Base-by-base conservation (phyloP, 2,888 invertebrate genomes). In the Acronicta leporina region DNA sequence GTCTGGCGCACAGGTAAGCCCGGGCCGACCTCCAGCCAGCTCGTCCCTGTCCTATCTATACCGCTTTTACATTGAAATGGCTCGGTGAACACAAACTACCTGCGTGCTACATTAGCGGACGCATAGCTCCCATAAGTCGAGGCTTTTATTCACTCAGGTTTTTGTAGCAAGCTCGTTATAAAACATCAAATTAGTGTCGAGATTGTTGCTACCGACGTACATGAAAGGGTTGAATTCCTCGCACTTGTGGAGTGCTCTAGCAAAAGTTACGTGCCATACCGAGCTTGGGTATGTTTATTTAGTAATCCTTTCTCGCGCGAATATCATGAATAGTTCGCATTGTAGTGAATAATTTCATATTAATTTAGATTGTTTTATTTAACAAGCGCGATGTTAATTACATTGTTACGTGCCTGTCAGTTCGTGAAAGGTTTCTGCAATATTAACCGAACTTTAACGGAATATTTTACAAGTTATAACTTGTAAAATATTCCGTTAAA, bases 1-100 rank as follows among this genome's bases (percentile, higher is more conserved):
- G 88, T 89, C 90, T 91, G 84, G 86, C 81, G 84, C 83, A 87
- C 91, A 92, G 92, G 92, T 93, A 87, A 92, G 92, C 90, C 91
- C 90, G 89, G 87, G 88, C 89, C 89, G 89, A 86, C 90, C 89
- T 89, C 89, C 84, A 85, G 84, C 82, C 82, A 86, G 83, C 87
- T 81, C 84, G 84, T 83, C 84, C 79, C 83, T 80, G 77, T 81
- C 79, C 87, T 89, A 91, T 91, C 89, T 91, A 90, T 88, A 89
- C 85, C 80, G 86, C 83, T 87, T 88, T 90, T 82, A 91, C 91
- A 91, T 86, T 91, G 88, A 88, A 88, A 89, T 86, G 87, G 81
- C 87, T 90, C 85, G 84, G 83, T 89, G 87, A 87, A 85, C 89
- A 86, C 82, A 85, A 87, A 89, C 88, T 91, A 88, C 84, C 83